These are phyloP conservation scores for Hormaphis cornu DNA, from an alignment of 1,140 invertebrate genomes.

Conservation along the genomic window DNA sequence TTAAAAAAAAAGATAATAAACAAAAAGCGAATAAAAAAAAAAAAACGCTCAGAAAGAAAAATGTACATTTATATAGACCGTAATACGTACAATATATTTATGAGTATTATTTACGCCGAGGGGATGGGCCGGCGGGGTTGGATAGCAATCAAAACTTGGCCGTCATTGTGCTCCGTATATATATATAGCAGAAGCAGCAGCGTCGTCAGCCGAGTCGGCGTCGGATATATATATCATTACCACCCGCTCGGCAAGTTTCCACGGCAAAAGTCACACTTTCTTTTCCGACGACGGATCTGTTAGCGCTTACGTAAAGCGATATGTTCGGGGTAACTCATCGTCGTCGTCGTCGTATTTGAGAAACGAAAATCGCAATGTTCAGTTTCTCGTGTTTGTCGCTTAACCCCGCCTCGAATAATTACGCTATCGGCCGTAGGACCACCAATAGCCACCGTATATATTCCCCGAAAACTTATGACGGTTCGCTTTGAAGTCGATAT, in stretches of 20 bases:
- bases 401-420: no score
- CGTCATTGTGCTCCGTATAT: conserved; percentile 3
- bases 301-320: no score
- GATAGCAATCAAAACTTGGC: conserved; percentile 24
- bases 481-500: no score
- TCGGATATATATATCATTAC: conserved; percentile 20
- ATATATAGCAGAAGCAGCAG: not conserved
- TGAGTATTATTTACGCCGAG: not conserved
- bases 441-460: no score
- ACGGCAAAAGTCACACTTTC: conserved; percentile 9
- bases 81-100: no score
- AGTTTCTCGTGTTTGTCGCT: no score
- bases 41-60: not conserved
- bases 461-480: no score
- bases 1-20: not conserved
- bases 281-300: not conserved
- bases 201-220: no score
- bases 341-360: no score
- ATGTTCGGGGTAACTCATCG: no score
- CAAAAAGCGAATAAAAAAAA: not conserved
- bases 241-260: not conserved
- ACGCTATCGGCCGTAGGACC: no score
- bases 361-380: no score
- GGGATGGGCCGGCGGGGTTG: not conserved
- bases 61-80: not conserved